Base-by-base conservation (phyloP, 2,888 invertebrate species). In the Pharmacophagus antenor region DNA sequence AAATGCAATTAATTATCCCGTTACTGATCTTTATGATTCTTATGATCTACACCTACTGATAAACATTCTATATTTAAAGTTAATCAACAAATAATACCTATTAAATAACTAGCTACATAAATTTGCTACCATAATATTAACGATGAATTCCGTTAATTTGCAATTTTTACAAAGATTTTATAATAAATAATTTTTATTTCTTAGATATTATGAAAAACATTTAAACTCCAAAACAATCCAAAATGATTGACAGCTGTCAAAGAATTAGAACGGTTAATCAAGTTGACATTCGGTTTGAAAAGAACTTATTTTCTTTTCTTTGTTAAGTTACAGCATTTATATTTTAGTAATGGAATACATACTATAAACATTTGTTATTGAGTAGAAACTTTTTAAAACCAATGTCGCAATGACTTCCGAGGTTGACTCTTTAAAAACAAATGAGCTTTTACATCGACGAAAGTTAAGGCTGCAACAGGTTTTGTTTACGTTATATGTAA, bases 391-490 rank as follows among this genome's bases (percentile, higher is more conserved):
- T 44, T 48, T 44, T 48, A 42, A 47, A 58, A 59, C 54, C 62
- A 66, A 71, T 72, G 81, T 74, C 81, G 83, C 60, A 48, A 88
- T 90, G 88, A 85, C 84, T 80, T 84, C 85, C 59, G 83, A 85
- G 70, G 71, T 71, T 63, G 84, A 86, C 74, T 69, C 70, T 67
- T 66, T 79, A 62, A 82, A 88, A 90, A 89, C 88, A 88, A 88
- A 85, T 82, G 89, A 90, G 81, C 80, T 89, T 78, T 69, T 83
- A 64, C 80, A 84, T 66, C 79, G 88, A 69, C 82, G 90, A 70
- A 88, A 85, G 70, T 76, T 90, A 58, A 80, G 90, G 78, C 80
- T 91, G 78, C 87, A 85, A 70, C 90, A 91, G 88, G 90, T 90
- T 80, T 59, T 58, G 51, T 56, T 48, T 56, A 37, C n/a, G 37